These are phyloP conservation scores for Drosophila ercepeae DNA, from an alignment of 1,140 invertebrate species.

Conservation along the genomic window DNA sequence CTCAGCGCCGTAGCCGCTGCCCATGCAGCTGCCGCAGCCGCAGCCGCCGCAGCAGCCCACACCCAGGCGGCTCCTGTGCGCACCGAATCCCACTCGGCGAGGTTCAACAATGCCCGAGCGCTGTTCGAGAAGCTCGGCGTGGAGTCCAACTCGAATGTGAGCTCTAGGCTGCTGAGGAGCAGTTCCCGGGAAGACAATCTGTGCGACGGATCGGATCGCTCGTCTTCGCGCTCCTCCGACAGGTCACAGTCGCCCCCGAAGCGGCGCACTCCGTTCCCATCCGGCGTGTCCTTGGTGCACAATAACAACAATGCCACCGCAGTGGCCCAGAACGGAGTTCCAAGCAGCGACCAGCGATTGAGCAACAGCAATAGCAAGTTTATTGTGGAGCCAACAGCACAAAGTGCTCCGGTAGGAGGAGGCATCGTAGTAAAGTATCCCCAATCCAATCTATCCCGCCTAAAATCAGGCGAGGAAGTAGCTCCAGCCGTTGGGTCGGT, in stretches of 20 bases:
- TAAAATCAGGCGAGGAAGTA: conserved; percentile 83
- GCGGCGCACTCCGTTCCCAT: conserved; percentile 74
- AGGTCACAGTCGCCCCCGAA: conserved; percentile 82
- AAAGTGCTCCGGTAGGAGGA: not conserved
- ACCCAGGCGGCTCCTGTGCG: conserved; percentile 59
- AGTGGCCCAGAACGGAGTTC: conserved; percentile 14
- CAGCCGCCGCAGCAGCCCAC: conserved; percentile 56
- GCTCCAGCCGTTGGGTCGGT: conserved; percentile 42
- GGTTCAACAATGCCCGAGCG: conserved; percentile 96
- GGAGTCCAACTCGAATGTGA: conserved; percentile 86
- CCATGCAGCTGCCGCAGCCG: conserved; percentile 70
- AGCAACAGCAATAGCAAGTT: conserved; percentile 71
- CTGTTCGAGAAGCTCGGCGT: conserved; percentile 96
- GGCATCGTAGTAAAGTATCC: conserved; percentile 47
- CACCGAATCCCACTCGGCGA: conserved; percentile 94
- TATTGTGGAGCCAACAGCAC: conserved; percentile 60
- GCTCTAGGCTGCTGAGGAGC: conserved; percentile 69
- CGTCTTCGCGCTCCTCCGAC: conserved; percentile 78
- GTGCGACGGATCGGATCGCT: conserved; percentile 73
- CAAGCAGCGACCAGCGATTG: conserved; percentile 44
- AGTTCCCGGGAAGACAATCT: conserved; percentile 81
- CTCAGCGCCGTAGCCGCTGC: conserved; percentile 76
- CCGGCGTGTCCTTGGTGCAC: conserved; percentile 63
- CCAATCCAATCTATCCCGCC: conserved; percentile 73
- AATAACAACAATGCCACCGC: conserved; percentile 61